Evolutionary conservation across 2,797 vertebrate species (phyloP).

Genomic region (Poeciliopsis gracilis): DNA sequence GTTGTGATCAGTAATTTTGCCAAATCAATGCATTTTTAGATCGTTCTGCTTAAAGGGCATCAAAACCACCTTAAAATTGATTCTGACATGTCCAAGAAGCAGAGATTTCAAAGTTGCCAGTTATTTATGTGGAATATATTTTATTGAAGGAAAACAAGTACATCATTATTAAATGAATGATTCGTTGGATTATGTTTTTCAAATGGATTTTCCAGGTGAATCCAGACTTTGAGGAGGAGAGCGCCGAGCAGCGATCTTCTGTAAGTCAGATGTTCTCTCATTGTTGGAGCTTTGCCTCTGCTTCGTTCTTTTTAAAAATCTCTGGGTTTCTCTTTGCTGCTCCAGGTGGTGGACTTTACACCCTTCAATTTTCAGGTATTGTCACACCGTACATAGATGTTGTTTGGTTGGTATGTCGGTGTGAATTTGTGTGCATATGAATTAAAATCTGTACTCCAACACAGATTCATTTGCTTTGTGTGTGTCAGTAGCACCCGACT

Average conservation of each 20-base stretch:
- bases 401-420: not conserved
- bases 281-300: constrained; percentile 21
- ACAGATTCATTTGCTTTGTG: not conserved
- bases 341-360: constrained; percentile 83
- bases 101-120: not conserved
- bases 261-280: constrained; percentile 63
- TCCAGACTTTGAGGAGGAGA: constrained; percentile 83
- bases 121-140: not conserved
- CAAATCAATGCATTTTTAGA: not conserved
- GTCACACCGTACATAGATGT: constrained; percentile 16
- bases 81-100: not conserved
- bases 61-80: not conserved
- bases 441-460: too few species aligned
- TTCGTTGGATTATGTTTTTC: constrained; percentile 13
- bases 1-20: not conserved
- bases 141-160: not conserved
- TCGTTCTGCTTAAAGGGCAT: not conserved
- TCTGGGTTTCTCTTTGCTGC: constrained; percentile 62
- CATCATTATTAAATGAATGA: not conserved
- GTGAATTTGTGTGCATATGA: not conserved
- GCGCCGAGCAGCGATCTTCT: constrained; percentile 78
- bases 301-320: constrained; percentile 18
- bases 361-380: constrained; percentile 86
- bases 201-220: constrained; percentile 74
- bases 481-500: constrained; percentile 25